Conservation (phyloP, 2,113 vertebrate genomes). For the Oreochromis aureus region DNA sequence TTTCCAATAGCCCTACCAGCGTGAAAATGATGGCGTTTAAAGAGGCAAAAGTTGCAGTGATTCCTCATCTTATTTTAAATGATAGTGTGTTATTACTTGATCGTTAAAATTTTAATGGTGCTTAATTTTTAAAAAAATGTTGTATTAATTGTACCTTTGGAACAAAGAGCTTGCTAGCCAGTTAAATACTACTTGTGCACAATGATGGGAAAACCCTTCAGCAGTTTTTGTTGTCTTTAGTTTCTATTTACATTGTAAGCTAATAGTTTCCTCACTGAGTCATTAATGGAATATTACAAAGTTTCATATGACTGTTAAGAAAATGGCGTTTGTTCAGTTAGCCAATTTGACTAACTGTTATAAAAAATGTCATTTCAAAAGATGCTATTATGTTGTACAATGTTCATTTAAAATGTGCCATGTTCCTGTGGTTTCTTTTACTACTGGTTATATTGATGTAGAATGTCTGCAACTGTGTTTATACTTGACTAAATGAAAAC, state of each 20-base stretch:
- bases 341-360: neutral
- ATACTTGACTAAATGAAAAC: conserved; percentile 19
- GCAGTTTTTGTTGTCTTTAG: neutral
- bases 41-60: neutral
- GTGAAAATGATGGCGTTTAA: neutral
- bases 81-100: neutral
- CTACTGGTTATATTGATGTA: neutral
- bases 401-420: neutral
- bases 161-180: neutral
- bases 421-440: neutral
- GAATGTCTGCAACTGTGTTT: conserved; percentile 1
- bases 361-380: neutral
- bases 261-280: neutral
- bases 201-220: neutral
- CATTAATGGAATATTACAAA: neutral
- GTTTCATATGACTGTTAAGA: neutral
- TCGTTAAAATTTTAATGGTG: neutral
- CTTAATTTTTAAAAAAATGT: accelerated
- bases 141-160: neutral
- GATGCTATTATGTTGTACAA: neutral
- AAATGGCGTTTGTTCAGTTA: neutral
- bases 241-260: neutral
- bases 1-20: neutral
- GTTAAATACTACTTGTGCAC: neutral
- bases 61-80: neutral